Base-by-base conservation (phyloP, 2,797 vertebrate species). In the Tokudaia muenninki region DNA sequence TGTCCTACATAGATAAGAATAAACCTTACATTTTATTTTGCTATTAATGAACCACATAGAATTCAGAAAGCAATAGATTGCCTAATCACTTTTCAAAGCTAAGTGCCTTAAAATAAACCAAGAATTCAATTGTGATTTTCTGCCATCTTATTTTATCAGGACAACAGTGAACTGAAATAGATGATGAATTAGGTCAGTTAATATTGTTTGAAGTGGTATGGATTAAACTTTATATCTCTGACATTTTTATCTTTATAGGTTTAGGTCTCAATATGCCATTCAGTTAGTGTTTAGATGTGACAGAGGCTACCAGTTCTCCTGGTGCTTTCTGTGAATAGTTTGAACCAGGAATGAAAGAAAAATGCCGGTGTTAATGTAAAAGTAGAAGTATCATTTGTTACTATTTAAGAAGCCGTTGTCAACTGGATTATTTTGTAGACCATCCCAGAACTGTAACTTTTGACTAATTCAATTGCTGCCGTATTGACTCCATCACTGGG, bases 1-100 rank as follows among this genome's bases (percentile, higher is more conserved):
- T 97, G 12, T 86, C 29, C 74, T 81, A 63, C 31, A 37, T 17
- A 81, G 31, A 84, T 82, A 87, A 86, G 89, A 90, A 87, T 24
- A 94, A 31, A 93, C 13, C 10, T 21, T 78, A 59, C 75, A 77
- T 79, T 94, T 90, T 2, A 81, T 61, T 92, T 82, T 82, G 74
- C 31, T 91, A 90, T 90, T 75, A 92, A 63, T 67, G 31, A 81
- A 94, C 26, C 2, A 72, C 19, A 50, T n/a, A 9, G 9, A 87
- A 81, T 92, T 88, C 26, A 57, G 50, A 37, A n/a, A 74, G 2
- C 74, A 84, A 75, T 83, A 52, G 44, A 17, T 26, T 37, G 19
- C 5, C 55, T 34, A 31, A 52, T 80, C 4, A 88, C 90, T 93
- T 93, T 88, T 52, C 1, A 90, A 34, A 50, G 8, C 5, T 11